phyloP scores from a whole-genome alignment of 2,888 invertebrate species.

The Hipparchia sbordonii region DNA sequence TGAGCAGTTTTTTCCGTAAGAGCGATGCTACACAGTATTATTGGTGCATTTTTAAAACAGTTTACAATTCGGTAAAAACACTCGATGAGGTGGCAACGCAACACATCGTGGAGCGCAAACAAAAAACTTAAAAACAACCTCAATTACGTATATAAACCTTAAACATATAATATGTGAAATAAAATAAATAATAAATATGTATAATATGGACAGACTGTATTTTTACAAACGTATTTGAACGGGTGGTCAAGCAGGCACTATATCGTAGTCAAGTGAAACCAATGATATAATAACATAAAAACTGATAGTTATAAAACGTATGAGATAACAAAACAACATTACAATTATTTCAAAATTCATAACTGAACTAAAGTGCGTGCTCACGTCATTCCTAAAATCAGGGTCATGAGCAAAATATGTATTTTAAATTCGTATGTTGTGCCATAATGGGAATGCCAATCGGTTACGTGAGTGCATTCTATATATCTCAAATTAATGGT shows the following conservation, averaged over 20 bases:
- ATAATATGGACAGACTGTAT: too few species aligned
- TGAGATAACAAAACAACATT: slow-evolving; percentile 4
- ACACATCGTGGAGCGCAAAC: too few species aligned
- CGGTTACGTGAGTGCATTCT: slow-evolving; percentile 27
- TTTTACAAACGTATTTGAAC: background rate
- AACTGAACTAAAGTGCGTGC: background rate
- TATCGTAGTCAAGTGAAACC: background rate
- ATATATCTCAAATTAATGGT: slow-evolving; percentile 36
- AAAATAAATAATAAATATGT: too few species aligned
- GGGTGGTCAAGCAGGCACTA: background rate
- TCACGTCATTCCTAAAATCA: slow-evolving; percentile 14
- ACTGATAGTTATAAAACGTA: background rate
- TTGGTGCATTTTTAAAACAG: too few species aligned
- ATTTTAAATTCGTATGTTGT: slow-evolving; percentile 23
- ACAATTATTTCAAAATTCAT: slow-evolving; percentile 4
- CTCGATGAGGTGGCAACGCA: too few species aligned
- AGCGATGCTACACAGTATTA: too few species aligned
- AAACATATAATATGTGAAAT: too few species aligned
- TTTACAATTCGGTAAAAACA: too few species aligned
- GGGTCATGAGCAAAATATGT: slow-evolving; percentile 24
- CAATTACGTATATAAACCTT: too few species aligned
- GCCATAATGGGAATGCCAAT: slow-evolving; percentile 20
- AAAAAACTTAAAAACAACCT: too few species aligned
- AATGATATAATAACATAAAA: slow-evolving; percentile 1
- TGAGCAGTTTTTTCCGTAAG: too few species aligned